A percentile compares a stretch with the other conserved stretches of the same genome.
Conservation (phyloP, 2,888 invertebrate species). For the Ischnura elegans region DNA sequence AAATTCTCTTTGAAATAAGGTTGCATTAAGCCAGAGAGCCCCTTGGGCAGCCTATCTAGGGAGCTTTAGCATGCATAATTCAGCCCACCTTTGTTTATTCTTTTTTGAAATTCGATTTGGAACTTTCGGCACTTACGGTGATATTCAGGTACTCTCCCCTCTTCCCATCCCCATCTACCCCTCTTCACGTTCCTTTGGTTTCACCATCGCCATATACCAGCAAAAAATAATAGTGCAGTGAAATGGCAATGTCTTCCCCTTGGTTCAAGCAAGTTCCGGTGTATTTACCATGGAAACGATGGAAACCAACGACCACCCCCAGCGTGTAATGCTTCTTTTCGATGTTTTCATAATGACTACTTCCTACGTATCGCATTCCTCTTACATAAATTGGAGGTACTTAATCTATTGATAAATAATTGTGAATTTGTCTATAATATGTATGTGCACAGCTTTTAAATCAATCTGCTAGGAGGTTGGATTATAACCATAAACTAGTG, state of each 20-base stretch:
- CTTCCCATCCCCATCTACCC: neutral
- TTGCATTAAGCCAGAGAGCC: conserved; percentile 8
- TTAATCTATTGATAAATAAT: too few species aligned
- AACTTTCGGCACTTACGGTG: conserved; percentile 39
- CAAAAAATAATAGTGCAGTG: neutral
- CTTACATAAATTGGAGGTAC: too few species aligned
- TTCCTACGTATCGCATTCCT: too few species aligned
- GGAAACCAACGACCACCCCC: too few species aligned
- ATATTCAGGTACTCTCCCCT: conserved; percentile 11
- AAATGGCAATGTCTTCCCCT: neutral
- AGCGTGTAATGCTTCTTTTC: too few species aligned
- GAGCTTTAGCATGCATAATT: conserved; percentile 52
- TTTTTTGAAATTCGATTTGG: conserved; percentile 58
- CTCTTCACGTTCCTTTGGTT: neutral
- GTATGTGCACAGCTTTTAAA: too few species aligned
- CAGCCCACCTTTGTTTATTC: conserved; percentile 55
- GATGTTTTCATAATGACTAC: too few species aligned
- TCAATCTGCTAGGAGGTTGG: too few species aligned
- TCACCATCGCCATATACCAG: neutral
- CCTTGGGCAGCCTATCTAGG: conserved; percentile 35
- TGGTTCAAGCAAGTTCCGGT: too few species aligned
- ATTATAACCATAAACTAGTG: too few species aligned
- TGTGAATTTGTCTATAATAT: too few species aligned
- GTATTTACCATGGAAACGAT: neutral
- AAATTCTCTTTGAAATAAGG: conserved; percentile 63